Percentiles rank a stretch among this genome's conserved stretches.
phyloP scores from a whole-genome alignment of 2,113 vertebrate species.

The Phylloscopus whistleri region DNA sequence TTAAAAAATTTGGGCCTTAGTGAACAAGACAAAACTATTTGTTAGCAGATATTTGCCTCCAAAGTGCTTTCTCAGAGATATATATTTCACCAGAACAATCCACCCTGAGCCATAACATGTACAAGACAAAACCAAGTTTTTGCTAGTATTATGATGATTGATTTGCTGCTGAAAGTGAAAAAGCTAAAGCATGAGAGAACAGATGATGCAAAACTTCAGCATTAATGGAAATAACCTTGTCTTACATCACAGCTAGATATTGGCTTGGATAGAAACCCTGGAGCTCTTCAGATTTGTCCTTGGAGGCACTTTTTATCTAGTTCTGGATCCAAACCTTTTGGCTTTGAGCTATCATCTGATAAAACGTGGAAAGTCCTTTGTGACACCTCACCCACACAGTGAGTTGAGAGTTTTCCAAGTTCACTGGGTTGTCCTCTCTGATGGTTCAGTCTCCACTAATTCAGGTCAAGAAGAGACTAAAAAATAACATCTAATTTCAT shows the following conservation, averaged over 20 bases:
- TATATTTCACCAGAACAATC: not conserved
- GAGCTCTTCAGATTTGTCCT: not conserved
- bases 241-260: conserved; percentile 1
- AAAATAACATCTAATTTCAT: not conserved
- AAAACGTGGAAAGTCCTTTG: not conserved
- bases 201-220: not conserved
- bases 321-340: not conserved
- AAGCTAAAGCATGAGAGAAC: not conserved
- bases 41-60: not conserved
- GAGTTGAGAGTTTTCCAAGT: not conserved
- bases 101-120: not conserved
- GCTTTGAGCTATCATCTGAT: not conserved
- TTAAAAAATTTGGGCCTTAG: not conserved
- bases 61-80: not conserved
- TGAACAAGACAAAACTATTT: not conserved
- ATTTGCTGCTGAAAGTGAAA: conserved; percentile 33
- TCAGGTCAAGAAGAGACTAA: not conserved
- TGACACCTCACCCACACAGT: not conserved
- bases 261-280: not conserved
- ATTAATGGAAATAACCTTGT: not conserved
- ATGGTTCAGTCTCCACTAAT: not conserved
- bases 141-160: not conserved
- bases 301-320: not conserved
- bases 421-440: not conserved
- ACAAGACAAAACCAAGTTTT: not conserved